phyloP scores from a whole-genome alignment of 2,888 invertebrate genomes.

The Aporophyla nigra region DNA sequence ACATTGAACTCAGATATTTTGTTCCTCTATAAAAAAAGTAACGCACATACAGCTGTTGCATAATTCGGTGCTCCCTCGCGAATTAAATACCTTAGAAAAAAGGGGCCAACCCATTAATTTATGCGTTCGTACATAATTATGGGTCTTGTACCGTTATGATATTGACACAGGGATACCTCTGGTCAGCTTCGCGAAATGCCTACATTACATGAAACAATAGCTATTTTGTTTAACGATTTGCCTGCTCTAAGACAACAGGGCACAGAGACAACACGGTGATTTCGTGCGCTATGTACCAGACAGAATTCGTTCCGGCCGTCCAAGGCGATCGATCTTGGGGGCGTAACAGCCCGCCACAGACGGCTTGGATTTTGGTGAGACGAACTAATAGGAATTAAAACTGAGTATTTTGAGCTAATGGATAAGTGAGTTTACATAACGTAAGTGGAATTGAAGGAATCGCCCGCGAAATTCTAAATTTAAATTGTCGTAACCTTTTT shows the following conservation, averaged over 20 bases:
- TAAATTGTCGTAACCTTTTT: no score
- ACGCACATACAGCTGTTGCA: conserved; percentile 5
- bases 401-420: background rate
- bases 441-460: no score
- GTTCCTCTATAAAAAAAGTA: background rate
- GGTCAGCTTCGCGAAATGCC: no score
- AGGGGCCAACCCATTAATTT: conserved; percentile 23
- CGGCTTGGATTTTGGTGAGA: background rate
- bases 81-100: background rate
- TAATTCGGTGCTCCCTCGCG: background rate
- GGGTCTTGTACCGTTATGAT: background rate
- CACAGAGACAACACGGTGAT: background rate
- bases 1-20: background rate
- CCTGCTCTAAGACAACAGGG: background rate
- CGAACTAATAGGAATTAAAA: background rate
- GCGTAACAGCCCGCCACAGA: background rate
- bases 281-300: background rate
- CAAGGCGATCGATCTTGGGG: background rate
- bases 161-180: background rate
- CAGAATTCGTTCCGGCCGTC: background rate
- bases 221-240: background rate
- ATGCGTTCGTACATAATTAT: conserved; percentile 8
- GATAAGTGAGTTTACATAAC: no score
- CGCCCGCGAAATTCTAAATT: no score
- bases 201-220: background rate